Conservation (phyloP, 2,888 invertebrate genomes). For the Agonopterix heracliana region DNA sequence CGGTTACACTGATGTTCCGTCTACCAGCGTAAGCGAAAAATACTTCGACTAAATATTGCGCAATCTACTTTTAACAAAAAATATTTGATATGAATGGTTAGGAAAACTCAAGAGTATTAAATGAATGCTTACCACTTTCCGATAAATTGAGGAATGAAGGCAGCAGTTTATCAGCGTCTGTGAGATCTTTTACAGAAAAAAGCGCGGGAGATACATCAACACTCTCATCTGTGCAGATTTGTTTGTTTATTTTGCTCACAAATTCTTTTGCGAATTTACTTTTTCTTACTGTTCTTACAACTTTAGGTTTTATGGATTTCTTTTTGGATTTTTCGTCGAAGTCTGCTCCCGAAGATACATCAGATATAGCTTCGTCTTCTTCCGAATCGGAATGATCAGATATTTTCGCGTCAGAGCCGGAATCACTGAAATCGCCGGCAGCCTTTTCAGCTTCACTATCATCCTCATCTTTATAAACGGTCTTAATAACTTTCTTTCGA, state of each 20-base stretch:
- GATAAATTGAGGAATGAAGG: constrained; percentile 65
- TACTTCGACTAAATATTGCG: no score
- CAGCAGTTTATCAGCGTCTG: constrained; percentile 62
- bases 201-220: constrained; percentile 22
- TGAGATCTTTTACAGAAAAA: constrained; percentile 60
- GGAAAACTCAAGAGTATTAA: neutral
- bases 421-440: constrained; percentile 62
- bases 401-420: constrained; percentile 68
- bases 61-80: no score
- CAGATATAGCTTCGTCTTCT: constrained; percentile 36
- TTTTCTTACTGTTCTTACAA: constrained; percentile 15
- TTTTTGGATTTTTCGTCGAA: constrained; percentile 29
- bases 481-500: constrained; percentile 59
- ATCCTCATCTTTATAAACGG: constrained; percentile 59
- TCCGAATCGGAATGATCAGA: constrained; percentile 51
- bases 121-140: constrained; percentile 59
- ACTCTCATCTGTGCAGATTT: constrained; percentile 29
- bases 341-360: constrained; percentile 48
- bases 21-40: no score
- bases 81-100: no score
- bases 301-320: constrained; percentile 16
- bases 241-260: constrained; percentile 44
- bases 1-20: no score
- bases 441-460: constrained; percentile 44
- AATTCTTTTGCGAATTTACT: constrained; percentile 43